A percentile compares a stretch with the other conserved stretches of the same genome.
phyloP scores from a whole-genome alignment of 2,113 vertebrate genomes.

The Ageneiosus marmoratus region DNA sequence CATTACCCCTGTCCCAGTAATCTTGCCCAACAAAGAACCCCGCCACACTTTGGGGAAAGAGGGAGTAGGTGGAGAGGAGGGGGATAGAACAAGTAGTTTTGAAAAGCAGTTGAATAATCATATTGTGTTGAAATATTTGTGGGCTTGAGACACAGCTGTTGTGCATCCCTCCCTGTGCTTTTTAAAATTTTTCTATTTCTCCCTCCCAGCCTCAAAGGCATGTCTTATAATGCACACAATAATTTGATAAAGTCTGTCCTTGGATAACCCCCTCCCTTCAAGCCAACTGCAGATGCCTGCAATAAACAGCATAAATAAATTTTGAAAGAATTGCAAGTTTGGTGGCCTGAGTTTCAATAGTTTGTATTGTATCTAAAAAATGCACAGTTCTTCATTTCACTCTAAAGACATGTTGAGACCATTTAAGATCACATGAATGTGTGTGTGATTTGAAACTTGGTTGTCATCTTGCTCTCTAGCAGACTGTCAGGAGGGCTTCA shows the following conservation, averaged over 20 bases:
- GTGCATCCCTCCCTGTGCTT: constrained; percentile 39
- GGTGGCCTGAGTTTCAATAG: constrained; percentile 2
- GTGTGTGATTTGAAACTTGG: constrained; percentile 41
- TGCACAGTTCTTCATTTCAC: constrained; percentile 31
- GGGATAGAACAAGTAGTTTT: constrained; percentile 31
- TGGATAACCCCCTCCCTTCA: constrained; percentile 16
- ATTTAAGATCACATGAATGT: constrained; percentile 33
- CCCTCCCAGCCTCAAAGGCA: constrained; percentile 16
- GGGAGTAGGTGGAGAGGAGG: constrained; percentile 35
- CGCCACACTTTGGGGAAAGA: constrained; percentile 69
- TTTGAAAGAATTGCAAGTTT: background rate
- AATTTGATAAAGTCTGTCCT: constrained; percentile 29
- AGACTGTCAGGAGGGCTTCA: constrained; percentile 40
- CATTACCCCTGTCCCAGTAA: constrained; percentile 80
- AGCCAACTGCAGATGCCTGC: constrained; percentile 1
- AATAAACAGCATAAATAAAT: background rate
- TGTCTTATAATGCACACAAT: constrained; percentile 12
- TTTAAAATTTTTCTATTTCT: constrained; percentile 13
- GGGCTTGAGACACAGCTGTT: constrained; percentile 47
- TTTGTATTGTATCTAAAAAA: constrained; percentile 25
- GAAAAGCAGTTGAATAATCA: constrained; percentile 42
- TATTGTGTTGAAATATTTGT: constrained; percentile 53
- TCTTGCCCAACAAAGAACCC: constrained; percentile 78
- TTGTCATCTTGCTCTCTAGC: constrained; percentile 37
- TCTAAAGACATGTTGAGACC: constrained; percentile 28